Conservation (phyloP, 2,888 invertebrate genomes). For the Odontomyia ornata region DNA sequence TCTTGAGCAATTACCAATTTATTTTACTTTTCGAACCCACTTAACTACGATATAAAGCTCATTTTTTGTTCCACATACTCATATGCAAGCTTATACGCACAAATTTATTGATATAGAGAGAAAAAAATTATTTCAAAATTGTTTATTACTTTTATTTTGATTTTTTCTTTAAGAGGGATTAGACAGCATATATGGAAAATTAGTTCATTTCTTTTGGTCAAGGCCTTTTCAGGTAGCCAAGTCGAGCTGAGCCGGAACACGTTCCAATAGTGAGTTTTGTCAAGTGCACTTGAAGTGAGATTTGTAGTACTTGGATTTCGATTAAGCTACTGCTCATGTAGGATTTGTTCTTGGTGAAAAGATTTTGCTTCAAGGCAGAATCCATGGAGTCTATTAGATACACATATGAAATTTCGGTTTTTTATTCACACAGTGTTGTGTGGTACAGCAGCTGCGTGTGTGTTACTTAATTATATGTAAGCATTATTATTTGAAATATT, state of each 20-base stretch:
- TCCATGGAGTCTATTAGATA: too few species aligned
- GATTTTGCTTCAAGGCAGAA: not conserved
- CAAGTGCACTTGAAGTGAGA: slow-evolving; percentile 19
- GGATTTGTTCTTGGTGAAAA: not conserved
- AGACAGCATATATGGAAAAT: slow-evolving; percentile 29
- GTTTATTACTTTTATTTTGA: slow-evolving; percentile 24
- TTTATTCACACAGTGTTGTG: too few species aligned
- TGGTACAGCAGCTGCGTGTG: too few species aligned
- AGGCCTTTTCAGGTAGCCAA: not conserved
- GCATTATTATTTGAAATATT: too few species aligned
- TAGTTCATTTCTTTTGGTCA: slow-evolving; percentile 35
- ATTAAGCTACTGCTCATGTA: not conserved
- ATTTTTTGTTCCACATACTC: not conserved
- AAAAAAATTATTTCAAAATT: not conserved
- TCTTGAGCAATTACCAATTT: slow-evolving; percentile 12
- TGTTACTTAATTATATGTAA: too few species aligned
- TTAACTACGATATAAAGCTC: not conserved
- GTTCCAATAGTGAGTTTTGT: not conserved
- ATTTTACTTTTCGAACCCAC: not conserved
- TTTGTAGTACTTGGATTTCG: not conserved
- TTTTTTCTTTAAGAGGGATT: slow-evolving; percentile 7
- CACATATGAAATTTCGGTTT: too few species aligned
- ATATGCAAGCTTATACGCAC: not conserved
- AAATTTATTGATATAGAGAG: not conserved
- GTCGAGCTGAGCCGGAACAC: not conserved